These are phyloP conservation scores for Ephydatia muelleri DNA, from an alignment of 37 sponge, comb jelly and placozoan species.

Conservation along the genomic window DNA sequence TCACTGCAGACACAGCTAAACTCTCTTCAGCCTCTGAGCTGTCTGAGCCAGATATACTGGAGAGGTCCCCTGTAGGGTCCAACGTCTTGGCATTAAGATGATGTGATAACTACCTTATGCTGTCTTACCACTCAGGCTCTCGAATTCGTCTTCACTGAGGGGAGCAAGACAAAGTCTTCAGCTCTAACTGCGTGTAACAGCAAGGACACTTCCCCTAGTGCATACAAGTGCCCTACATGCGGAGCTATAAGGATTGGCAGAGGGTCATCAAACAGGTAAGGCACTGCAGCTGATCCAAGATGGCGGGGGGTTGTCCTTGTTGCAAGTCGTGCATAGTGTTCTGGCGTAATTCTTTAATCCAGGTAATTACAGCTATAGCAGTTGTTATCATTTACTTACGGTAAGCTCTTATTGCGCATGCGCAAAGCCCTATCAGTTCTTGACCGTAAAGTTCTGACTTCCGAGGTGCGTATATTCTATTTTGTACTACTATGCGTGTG, in stretches of 20 bases:
- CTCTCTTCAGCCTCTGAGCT: conserved; percentile 32
- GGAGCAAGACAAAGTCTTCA: conserved; percentile 48
- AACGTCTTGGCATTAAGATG: neutral
- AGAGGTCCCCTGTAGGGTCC: conserved; percentile 57
- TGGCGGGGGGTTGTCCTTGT: no score
- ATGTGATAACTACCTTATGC: neutral
- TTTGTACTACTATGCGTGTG: no score
- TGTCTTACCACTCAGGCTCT: conserved; percentile 59
- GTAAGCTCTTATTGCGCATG: no score
- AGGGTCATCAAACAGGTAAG: conserved; percentile 56
- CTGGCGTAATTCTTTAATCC: no score
- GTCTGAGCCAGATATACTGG: conserved; percentile 88
- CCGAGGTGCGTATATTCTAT: no score
- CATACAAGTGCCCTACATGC: conserved; percentile 96
- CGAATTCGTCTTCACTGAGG: conserved; percentile 79
- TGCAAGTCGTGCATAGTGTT: no score
- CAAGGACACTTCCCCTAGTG: no score
- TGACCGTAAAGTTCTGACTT: no score
- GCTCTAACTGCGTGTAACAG: conserved; percentile 87
- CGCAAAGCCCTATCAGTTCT: no score
- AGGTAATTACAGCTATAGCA: no score
- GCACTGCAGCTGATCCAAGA: conserved; percentile 29
- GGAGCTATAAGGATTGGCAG: conserved; percentile 72
- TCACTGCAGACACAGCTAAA: neutral
- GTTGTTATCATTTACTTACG: no score